These are phyloP conservation scores for Conistra vaccinii DNA, from an alignment of 2,888 invertebrate species.

Conservation along the genomic window DNA sequence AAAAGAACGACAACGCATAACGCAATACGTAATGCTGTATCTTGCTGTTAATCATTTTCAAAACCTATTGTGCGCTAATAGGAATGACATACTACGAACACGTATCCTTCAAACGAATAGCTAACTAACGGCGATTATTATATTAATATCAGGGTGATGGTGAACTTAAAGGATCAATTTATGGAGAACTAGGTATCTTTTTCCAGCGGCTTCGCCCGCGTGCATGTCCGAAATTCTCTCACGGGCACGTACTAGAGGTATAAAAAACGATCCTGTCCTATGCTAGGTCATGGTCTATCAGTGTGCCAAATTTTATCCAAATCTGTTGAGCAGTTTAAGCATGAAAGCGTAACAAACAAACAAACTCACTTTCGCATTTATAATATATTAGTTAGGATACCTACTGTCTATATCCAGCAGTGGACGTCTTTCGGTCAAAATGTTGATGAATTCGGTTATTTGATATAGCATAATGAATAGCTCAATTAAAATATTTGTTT, in stretches of 20 bases:
- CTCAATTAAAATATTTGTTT: background rate
- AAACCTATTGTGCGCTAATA: slow-evolving; percentile 1
- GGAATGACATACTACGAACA: background rate
- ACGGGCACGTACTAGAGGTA: too few species aligned
- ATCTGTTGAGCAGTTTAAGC: too few species aligned
- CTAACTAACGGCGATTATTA: slow-evolving; percentile 10
- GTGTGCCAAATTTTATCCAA: too few species aligned
- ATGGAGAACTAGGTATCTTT: background rate
- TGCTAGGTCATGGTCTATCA: too few species aligned
- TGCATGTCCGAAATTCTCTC: too few species aligned
- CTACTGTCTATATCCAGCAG: background rate
- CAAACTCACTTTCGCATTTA: too few species aligned
- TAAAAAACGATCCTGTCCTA: too few species aligned
- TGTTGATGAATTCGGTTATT: background rate
- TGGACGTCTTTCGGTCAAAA: background rate
- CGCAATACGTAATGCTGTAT: background rate
- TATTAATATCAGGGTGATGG: background rate
- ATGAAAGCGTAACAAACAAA: too few species aligned
- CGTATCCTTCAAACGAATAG: background rate
- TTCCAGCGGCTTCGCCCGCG: too few species aligned
- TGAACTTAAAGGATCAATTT: background rate
- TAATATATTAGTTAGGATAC: too few species aligned
- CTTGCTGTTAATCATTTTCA: background rate
- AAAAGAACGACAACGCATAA: background rate
- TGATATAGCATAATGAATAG: background rate